Base-by-base conservation (phyloP, 2,888 invertebrate genomes). In the Meganola albula region DNA sequence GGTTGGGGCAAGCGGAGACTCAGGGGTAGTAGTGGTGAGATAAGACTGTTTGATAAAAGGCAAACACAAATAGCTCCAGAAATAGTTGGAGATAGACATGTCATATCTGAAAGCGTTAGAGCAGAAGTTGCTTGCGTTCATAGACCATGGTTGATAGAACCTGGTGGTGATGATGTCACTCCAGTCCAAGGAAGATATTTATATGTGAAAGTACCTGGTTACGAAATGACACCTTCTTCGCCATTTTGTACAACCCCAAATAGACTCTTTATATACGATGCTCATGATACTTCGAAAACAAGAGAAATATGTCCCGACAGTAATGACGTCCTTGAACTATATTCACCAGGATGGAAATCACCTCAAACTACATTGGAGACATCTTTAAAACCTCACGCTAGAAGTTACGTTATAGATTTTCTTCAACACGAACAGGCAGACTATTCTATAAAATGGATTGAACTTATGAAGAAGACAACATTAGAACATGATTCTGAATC, bases 111-210 rank as follows among this genome's bases (percentile, higher is more conserved):
- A 52, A 87, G 88, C 34, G 83, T 84, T 2, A 72, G 83, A 53
- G 85, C 84, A 5, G 84, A 84, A 58, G 88, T 89, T 16, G 87
- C 88, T 12, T 93, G 93, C 65, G 88, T 91, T 13, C 90, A 91
- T 57, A 90, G 92, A 59, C 93, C 93, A 1, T 93, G 93, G 93
- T 74, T 93, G 1, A 91, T 93, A 34, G 92, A 93, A 63, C 93
- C 93, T 0, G 91, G 92, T 36, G 91, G 92, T 41, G 91, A 92
- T 51, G 91, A 92, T 47, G 84, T 90, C 1, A 82, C 87, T 27
- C 78, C 80, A 1, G 65, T 80, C 2, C 84, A 80, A 57, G 90
- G 90, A 34, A 89, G 92, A 63, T 93, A 91, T 62, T 82, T 93
- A 22, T 93, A 92, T 56, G 74, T 93, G 5, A 91, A 91, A 69